Conservation (phyloP, 1,140 invertebrate genomes). For the Tetragonula clypearis region DNA sequence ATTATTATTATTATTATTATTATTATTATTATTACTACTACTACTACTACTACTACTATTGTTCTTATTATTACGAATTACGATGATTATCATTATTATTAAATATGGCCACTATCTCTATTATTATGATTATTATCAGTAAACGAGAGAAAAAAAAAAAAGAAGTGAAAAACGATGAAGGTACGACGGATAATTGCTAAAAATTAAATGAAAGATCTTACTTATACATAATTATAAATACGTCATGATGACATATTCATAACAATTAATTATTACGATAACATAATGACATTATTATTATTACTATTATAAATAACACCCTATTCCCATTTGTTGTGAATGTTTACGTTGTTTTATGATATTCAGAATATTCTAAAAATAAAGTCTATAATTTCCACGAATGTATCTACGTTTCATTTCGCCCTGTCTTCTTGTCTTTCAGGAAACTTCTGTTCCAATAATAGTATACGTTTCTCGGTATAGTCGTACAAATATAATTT, state of each 20-base stretch:
- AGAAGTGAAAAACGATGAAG: slow-evolving; percentile 28
- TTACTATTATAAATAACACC: slow-evolving; percentile 70
- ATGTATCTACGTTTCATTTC: neutral
- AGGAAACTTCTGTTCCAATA: neutral
- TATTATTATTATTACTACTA: slow-evolving; percentile 46
- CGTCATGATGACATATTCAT: slow-evolving; percentile 67
- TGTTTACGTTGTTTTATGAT: slow-evolving; percentile 77
- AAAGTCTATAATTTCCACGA: slow-evolving; percentile 76
- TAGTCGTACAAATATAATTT: neutral
- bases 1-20: slow-evolving; percentile 28
- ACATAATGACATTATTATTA: slow-evolving; percentile 73
- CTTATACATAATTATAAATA: slow-evolving; percentile 72
- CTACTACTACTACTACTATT: slow-evolving; percentile 50
- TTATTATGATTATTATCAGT: slow-evolving; percentile 62
- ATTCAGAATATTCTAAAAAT: slow-evolving; percentile 76
- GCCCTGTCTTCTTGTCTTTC: neutral
- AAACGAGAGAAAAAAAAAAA: neutral
- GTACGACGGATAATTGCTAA: slow-evolving; percentile 61
- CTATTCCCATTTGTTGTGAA: slow-evolving; percentile 75
- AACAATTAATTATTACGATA: slow-evolving; percentile 72
- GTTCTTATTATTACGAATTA: slow-evolving; percentile 25
- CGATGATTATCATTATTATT: slow-evolving; percentile 16
- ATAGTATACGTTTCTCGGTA: neutral
- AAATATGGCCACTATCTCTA: slow-evolving; percentile 35
- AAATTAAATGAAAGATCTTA: slow-evolving; percentile 66